Evolutionary conservation across 2,797 vertebrate genomes (phyloP).

Genomic region (Rousettus madagascariensis): DNA sequence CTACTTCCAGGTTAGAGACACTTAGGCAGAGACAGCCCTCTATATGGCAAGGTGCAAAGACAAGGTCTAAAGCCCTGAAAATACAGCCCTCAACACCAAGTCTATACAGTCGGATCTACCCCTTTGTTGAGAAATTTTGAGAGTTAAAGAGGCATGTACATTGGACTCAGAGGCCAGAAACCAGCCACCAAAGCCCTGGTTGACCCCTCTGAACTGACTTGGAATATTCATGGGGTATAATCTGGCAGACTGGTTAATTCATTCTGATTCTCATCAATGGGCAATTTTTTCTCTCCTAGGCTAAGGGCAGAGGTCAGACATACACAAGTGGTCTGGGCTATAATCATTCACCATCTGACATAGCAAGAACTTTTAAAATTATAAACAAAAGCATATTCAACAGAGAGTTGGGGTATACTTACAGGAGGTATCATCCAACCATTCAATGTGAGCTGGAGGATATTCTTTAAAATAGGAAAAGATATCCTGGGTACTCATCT

Average conservation of each 20-base stretch:
- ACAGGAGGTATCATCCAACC: slow-evolving; percentile 98
- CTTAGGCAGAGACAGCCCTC: background rate
- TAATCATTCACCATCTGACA: background rate
- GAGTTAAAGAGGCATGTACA: background rate
- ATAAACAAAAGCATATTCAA: slow-evolving; percentile 13
- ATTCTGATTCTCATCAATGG: background rate
- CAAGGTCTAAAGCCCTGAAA: background rate
- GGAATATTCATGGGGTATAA: background rate
- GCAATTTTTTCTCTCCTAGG: background rate
- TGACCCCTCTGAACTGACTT: background rate
- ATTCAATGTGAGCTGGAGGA: slow-evolving; percentile 97
- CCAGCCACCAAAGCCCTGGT: background rate
- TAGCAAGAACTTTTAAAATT: background rate
- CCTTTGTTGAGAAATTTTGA: background rate
- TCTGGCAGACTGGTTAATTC: background rate
- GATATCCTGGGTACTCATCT: slow-evolving; percentile 98
- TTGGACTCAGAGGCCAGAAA: background rate
- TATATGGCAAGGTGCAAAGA: background rate
- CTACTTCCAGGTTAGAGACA: background rate
- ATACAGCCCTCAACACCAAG: background rate
- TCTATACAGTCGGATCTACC: background rate
- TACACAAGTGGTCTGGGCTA: background rate
- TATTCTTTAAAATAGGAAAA: slow-evolving; percentile 97
- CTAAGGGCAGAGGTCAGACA: background rate
- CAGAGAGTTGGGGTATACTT: slow-evolving; percentile 80